Evolutionary conservation across 2,113 vertebrate genomes (phyloP).

Genomic region (Platanista minor): DNA sequence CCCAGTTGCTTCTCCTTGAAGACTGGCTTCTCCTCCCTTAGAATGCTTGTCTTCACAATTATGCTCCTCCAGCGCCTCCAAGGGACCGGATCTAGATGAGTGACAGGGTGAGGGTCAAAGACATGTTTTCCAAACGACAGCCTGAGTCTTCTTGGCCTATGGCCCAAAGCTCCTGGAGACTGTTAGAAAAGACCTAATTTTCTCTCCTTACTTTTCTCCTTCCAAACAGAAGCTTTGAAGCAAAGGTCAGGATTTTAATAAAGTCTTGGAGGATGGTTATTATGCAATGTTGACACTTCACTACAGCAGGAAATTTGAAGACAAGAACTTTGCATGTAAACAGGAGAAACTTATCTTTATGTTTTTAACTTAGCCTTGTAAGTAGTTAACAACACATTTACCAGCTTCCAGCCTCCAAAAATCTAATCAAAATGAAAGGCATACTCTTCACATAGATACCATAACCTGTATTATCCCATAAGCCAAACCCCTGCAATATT

Average conservation of each 20-base stretch:
- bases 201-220: conserved; percentile 44
- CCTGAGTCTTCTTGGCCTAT: neutral
- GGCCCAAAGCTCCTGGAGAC: neutral
- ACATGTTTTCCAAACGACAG: conserved; percentile 1
- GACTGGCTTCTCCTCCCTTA: neutral
- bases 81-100: neutral
- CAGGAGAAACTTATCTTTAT: neutral
- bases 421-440: neutral
- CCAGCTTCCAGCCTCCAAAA: neutral
- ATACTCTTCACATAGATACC: neutral
- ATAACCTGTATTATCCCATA: neutral
- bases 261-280: conserved; percentile 64
- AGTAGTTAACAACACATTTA: neutral
- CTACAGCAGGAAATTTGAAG: conserved; percentile 53
- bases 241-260: conserved; percentile 77
- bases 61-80: neutral
- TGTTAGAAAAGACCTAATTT: conserved; percentile 54
- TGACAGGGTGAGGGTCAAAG: neutral
- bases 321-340: conserved; percentile 25
- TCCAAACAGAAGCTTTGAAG: conserved; percentile 61
- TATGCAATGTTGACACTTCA: conserved; percentile 65
- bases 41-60: neutral
- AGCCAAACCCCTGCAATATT: neutral
- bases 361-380: neutral
- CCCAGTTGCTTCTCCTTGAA: neutral